phyloP scores from a whole-genome alignment of 2,113 vertebrate genomes.

The Lates calcarifer region DNA sequence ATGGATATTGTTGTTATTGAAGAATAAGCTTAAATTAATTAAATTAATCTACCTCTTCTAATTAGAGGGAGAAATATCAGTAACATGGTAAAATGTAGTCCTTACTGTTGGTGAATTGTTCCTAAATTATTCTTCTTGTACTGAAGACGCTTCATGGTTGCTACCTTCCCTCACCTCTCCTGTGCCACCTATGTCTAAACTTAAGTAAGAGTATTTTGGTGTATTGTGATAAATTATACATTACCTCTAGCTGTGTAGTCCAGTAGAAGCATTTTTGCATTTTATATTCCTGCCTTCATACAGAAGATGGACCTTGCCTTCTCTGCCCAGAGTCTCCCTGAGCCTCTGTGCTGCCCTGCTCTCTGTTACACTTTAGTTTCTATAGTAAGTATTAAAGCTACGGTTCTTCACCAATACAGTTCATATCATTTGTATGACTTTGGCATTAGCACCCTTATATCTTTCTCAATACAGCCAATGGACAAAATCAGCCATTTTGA shows the following conservation, averaged over 20 bases:
- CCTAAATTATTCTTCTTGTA: too few species aligned
- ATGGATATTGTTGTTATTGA: too few species aligned
- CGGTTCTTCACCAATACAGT: neutral
- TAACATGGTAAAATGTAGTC: too few species aligned
- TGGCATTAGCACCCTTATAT: neutral
- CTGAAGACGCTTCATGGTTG: too few species aligned
- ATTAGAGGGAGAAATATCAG: too few species aligned
- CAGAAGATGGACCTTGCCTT: neutral
- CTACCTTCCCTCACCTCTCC: neutral
- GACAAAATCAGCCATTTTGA: too few species aligned
- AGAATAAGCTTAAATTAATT: too few species aligned
- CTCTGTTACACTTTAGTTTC: neutral
- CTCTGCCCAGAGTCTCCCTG: neutral
- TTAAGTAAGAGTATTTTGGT: neutral
- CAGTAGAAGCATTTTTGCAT: constrained; percentile 22
- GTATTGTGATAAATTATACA: constrained; percentile 31
- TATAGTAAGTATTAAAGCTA: neutral
- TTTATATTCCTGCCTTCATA: constrained; percentile 9
- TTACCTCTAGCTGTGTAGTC: constrained; percentile 15
- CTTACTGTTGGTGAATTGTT: too few species aligned
- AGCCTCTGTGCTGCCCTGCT: neutral
- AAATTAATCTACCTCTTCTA: too few species aligned
- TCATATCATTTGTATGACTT: neutral
- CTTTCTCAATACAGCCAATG: neutral
- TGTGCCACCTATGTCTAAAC: neutral